A percentile compares a stretch with the other conserved stretches of the same genome.
These are phyloP conservation scores for Abscondita cerata DNA, from an alignment of 2,888 invertebrate genomes.

Conservation along the genomic window DNA sequence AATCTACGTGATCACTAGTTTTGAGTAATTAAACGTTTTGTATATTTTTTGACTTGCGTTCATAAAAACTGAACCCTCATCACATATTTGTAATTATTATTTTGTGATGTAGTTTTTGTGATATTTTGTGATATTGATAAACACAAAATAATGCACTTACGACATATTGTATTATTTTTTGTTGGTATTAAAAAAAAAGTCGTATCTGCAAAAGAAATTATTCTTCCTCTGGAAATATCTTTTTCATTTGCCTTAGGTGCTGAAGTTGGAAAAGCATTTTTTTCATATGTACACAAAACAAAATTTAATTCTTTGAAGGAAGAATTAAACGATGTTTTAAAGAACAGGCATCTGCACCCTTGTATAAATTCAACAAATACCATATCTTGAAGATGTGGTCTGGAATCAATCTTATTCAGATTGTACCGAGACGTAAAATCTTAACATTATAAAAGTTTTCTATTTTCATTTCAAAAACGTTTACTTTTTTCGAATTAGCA, in stretches of 20 bases:
- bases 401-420: neutral
- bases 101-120: neutral
- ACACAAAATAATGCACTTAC: neutral
- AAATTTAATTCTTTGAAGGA: neutral
- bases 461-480: too few species aligned
- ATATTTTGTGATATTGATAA: neutral
- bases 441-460: too few species aligned
- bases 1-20: neutral
- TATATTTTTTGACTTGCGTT: neutral
- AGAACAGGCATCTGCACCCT: neutral
- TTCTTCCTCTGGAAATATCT: neutral
- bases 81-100: neutral
- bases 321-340: neutral
- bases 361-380: conserved; percentile 1
- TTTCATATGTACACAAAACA: neutral
- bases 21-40: neutral
- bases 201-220: neutral
- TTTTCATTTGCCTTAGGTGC: neutral
- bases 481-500: too few species aligned
- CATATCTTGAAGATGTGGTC: conserved; percentile 1
- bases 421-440: neutral
- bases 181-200: neutral
- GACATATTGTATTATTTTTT: neutral
- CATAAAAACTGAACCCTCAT: neutral
- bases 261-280: neutral